Evolutionary conservation across 2,888 invertebrate species (phyloP), one percentile per base, ranked within the genome.

Genomic region (Cheilosia vulpina): DNA sequence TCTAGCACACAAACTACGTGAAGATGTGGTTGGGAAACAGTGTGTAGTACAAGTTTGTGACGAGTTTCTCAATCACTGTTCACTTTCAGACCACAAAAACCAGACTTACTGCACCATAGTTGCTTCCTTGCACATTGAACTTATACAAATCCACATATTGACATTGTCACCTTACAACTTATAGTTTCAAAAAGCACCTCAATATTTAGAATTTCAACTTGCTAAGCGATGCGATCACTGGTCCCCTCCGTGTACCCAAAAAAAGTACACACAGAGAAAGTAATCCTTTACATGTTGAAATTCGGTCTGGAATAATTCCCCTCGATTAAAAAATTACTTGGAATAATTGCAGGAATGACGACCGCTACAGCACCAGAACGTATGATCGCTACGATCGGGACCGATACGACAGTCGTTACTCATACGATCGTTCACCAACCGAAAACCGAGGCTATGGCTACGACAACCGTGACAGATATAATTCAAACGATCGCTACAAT

Each of bases 371-470:
- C 0, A 87, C 89, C 0, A 88, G 90, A 45, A 88, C 87, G 3
- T 89, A 89, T 19, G 90, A 90, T 87, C 90, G 91, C 1, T 90
- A 91, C 15, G 87, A 84, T 57, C 79, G 79, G 17, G 88, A 88
- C 71, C 88, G 89, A 4, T 88, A 90, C 71, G 89, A 89, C 52
- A 85, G 83, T 66, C 88, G 87, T 0, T 68, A 62, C 5, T 60
- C 81, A 19, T 84, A 88, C 55, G 89, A 89, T 72, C 88, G 88
- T 21, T 88, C 88, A 19, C 88, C 89, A 52, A 88, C 88, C 43
- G 87, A 88, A 69, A 87, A 87, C 43, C 88, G 91, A 27, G 91
- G 90, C 9, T 90, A 90, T 87, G 92, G 92, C 43, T 92, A 92
- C 73, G 91, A 91, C 17, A 91, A 88, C 80, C 87, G 91, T 27